Conservation (phyloP, 2,797 vertebrate genomes). For the Apodemus agrarius region DNA sequence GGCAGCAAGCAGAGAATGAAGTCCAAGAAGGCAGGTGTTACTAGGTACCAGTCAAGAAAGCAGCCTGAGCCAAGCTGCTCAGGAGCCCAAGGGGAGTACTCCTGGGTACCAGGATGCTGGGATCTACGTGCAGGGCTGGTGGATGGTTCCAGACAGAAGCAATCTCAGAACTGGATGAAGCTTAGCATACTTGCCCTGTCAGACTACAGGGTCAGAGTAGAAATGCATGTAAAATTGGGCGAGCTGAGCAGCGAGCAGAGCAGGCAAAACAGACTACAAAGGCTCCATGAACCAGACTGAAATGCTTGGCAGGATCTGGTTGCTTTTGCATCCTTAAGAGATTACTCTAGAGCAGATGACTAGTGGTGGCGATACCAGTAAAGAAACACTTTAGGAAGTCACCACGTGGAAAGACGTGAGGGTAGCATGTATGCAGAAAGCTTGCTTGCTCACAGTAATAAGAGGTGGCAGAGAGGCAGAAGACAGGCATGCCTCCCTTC, state of each 20-base stretch:
- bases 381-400: not conserved
- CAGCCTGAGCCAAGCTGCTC: not conserved
- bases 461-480: not conserved
- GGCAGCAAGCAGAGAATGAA: fast-evolving
- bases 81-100: not conserved
- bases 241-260: not conserved
- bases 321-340: not conserved
- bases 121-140: not conserved
- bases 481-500: not conserved
- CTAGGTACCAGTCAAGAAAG: not conserved
- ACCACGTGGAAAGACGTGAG: fast-evolving
- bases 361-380: not conserved
- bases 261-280: not conserved
- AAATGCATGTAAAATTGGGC: not conserved
- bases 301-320: not conserved
- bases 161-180: not conserved
- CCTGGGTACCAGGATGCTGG: not conserved
- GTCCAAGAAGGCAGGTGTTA: not conserved
- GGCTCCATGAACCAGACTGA: no score
- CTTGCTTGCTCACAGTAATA: not conserved
- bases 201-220: not conserved
- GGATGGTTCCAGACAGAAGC: not conserved
- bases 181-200: no score
- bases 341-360: not conserved
- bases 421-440: fast-evolving